Percentiles rank a stretch among this genome's conserved stretches.
phyloP scores from a whole-genome alignment of 2,113 vertebrate genomes.

The Jaculus jaculus region DNA sequence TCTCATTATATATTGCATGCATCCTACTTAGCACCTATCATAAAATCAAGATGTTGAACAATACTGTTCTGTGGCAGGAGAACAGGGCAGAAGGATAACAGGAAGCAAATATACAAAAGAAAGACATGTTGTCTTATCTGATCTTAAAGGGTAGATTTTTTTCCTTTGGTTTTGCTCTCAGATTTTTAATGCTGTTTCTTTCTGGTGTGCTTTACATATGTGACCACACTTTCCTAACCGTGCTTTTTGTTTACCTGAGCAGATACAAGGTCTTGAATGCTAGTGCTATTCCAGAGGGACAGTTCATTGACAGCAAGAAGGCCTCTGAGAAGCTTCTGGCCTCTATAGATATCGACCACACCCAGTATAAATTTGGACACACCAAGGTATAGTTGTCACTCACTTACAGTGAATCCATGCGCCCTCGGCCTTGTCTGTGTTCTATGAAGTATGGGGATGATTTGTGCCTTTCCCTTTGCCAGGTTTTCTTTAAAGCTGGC shows the following conservation, averaged over 20 bases:
- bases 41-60: constrained; percentile 7
- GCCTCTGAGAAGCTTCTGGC: constrained; percentile 92
- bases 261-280: constrained; percentile 92
- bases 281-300: constrained; percentile 91
- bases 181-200: neutral
- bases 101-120: neutral
- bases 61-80: neutral
- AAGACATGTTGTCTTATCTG: neutral
- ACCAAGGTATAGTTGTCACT: constrained; percentile 87
- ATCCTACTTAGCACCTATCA: neutral
- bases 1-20: neutral
- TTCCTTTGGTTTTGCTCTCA: neutral
- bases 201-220: neutral
- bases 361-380: constrained; percentile 92
- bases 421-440: neutral
- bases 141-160: neutral
- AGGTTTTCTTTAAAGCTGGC: constrained; percentile 98
- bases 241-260: constrained; percentile 37
- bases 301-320: constrained; percentile 94
- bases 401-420: neutral
- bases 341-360: constrained; percentile 90
- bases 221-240: neutral
- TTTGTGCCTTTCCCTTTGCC: neutral
- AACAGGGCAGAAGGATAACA: neutral
- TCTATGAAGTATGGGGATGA: neutral